A percentile compares a stretch with the other conserved stretches of the same genome.
phyloP scores from a whole-genome alignment of 2,797 vertebrate genomes.

The Melopsittacus undulatus region DNA sequence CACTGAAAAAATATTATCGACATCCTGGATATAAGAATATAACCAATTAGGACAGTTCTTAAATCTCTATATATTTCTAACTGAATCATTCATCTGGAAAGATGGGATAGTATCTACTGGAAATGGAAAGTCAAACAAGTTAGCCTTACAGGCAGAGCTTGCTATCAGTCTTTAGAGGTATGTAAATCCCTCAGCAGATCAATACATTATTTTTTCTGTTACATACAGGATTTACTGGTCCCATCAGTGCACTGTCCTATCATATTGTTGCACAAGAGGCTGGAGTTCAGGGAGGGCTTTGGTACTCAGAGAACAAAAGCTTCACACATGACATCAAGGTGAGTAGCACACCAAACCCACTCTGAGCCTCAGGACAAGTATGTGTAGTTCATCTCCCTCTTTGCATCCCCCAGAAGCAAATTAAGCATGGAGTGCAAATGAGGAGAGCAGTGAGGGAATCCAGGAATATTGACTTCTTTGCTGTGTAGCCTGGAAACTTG shows the following conservation, averaged over 20 bases:
- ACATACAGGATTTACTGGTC: neutral
- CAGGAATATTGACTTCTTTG: neutral
- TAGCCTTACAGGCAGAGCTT: neutral
- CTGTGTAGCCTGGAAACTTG: neutral
- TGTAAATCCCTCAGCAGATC: conserved; percentile 11
- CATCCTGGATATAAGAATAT: neutral
- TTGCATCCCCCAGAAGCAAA: conserved; percentile 20
- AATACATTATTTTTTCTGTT: conserved; percentile 24
- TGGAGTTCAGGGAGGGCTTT: neutral
- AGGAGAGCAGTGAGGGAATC: conserved; percentile 21
- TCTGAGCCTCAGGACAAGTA: neutral
- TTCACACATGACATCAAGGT: neutral
- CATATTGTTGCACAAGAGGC: neutral
- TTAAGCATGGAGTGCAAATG: conserved; percentile 36
- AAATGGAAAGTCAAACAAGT: conserved; percentile 11
- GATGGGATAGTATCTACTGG: neutral
- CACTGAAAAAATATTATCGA: neutral
- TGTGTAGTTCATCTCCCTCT: neutral
- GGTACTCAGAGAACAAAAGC: conserved; percentile 29
- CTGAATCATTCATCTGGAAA: neutral
- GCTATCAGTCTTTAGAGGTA: neutral
- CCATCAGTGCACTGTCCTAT: neutral
- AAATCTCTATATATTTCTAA: neutral
- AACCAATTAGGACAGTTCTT: neutral
- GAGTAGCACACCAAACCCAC: rapidly evolving